Evolutionary conservation across 1,140 invertebrate genomes (phyloP), one percentile per base, ranked within the genome.

Genomic region (Cherax destructor): DNA sequence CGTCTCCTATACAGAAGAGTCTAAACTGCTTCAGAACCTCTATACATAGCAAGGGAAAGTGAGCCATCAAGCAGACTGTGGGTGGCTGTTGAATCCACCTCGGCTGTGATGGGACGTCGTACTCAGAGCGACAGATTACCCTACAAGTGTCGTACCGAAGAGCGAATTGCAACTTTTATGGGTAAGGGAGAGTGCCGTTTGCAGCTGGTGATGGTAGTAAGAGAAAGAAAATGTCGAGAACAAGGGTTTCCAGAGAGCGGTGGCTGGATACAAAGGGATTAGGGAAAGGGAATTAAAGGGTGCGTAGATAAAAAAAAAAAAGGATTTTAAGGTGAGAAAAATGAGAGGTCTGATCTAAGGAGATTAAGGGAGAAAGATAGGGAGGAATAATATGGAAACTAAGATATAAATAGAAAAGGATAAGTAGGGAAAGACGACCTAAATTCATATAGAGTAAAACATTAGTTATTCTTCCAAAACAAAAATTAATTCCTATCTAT

Each of bases 151-250:
- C 47, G 77, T 4, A 30, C 7, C 69, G 69, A 74, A 74, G 13
- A 21, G 69, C 69, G 69, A 74, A 74, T 74, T 74, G 18, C 69
- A 24, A 74, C n/a, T 74, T 74, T 74, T 74, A 74, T 74, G 77
- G 24, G 4, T 13, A 0, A 81, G 41, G 18, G 5, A 52, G 10
- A 6, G 24, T 61, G 52, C 18, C 69, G 5, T 61, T 61, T 5
- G 59, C 18, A 84, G 56, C 16, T 9, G 13, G 52, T 6, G 80
- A 83, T 4, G 24, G 52, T 30, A 24, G 50, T 56, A 56, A 13
- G 52, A 56, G 52, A 56, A 56, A 56, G 52, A 13, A 56, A 56
- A 56, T 13, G 52, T 1, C 3, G 30, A 41, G 30, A 41, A 41
- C 30, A 41, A 2, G 30, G 30, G 30, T 41, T 9, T 56, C 52